Percentiles rank a stretch among this genome's conserved stretches.
Evolutionary conservation across 2,888 invertebrate species (phyloP).

Genomic region (Seira musarum): DNA sequence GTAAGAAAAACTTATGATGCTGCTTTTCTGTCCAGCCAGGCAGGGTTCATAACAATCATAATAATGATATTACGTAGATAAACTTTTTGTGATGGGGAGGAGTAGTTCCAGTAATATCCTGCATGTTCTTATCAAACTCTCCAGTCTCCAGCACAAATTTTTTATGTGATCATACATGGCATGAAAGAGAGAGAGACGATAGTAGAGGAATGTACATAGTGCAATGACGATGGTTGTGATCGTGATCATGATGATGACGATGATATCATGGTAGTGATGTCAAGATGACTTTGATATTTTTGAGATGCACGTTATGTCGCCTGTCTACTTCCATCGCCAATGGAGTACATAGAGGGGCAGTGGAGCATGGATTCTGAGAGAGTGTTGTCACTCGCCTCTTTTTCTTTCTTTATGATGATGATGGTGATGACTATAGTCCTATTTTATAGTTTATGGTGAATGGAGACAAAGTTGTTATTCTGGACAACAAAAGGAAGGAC

Average conservation of each 20-base stretch:
- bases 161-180: too few relatives aligned
- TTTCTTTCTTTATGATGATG: background rate
- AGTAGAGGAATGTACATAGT: too few relatives aligned
- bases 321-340: background rate
- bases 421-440: background rate
- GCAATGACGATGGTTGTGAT: too few relatives aligned
- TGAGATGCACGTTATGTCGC: background rate
- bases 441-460: background rate
- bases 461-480: background rate
- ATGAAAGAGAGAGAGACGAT: too few relatives aligned
- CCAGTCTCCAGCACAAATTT: background rate
- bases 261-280: too few relatives aligned
- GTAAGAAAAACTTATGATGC: background rate
- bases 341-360: background rate
- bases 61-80: background rate
- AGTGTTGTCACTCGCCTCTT: background rate
- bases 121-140: background rate
- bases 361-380: background rate
- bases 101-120: background rate
- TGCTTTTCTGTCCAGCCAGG: background rate
- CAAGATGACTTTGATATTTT: background rate
- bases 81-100: background rate
- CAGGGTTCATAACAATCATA: background rate
- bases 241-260: too few relatives aligned
- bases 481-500: background rate